Evolutionary conservation across 1,140 invertebrate species (phyloP).

Genomic region (Lepidurus couesii): DNA sequence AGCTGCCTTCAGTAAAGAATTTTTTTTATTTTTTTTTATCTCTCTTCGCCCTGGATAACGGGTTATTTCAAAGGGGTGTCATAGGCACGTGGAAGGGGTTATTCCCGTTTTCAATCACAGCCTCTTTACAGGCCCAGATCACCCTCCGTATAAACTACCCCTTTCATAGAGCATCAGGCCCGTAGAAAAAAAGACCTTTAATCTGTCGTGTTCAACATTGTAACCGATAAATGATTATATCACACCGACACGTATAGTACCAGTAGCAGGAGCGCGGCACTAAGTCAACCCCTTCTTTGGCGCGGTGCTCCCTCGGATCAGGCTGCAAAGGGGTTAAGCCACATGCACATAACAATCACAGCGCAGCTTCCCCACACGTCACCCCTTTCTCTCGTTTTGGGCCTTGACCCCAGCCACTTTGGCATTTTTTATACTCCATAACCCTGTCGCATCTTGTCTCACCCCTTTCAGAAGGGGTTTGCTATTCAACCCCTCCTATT

Average conservation of each 20-base stretch:
- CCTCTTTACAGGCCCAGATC: not conserved
- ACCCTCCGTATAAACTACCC: constrained; percentile 19
- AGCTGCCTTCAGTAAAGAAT: constrained; percentile 11
- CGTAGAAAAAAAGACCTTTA: not conserved
- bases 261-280: not conserved
- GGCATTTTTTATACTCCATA: not conserved
- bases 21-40: constrained; percentile 18
- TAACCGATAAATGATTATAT: constrained; percentile 20
- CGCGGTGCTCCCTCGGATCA: not conserved
- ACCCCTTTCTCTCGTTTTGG: constrained; percentile 12
- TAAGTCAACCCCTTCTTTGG: constrained; percentile 2
- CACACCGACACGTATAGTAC: not conserved
- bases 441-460: constrained; percentile 8
- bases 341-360: not conserved
- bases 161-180: not conserved
- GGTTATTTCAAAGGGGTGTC: constrained; percentile 23
- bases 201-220: constrained; percentile 19
- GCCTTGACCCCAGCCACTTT: constrained; percentile 6
- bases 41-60: not conserved
- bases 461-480: not conserved
- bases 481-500: not conserved
- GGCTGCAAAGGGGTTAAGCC: constrained; percentile 12
- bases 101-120: not conserved
- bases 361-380: not conserved
- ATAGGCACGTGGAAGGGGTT: constrained; percentile 21